Evolutionary conservation across 35 echinoderm and acorn worm species (phyloP).

Genomic region (Lytechinus variegatus): DNA sequence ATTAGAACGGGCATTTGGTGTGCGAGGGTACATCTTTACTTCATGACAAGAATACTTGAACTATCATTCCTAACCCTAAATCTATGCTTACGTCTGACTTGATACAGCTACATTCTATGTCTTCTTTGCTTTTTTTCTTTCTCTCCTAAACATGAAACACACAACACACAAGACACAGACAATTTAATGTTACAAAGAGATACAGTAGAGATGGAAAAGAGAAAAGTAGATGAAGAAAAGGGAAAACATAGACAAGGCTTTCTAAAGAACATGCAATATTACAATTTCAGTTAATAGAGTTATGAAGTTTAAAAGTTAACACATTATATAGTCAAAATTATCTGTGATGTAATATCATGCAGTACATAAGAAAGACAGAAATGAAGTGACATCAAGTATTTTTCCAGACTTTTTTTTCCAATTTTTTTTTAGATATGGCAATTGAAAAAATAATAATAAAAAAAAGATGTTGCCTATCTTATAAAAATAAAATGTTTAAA

Average conservation of each 20-base stretch:
- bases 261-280: neutral
- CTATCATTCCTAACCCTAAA: neutral
- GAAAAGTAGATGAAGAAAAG: neutral
- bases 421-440: too few species aligned
- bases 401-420: too few species aligned
- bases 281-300: neutral
- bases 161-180: constrained; percentile 14
- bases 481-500: too few species aligned
- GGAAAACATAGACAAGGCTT: neutral
- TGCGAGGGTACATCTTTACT: neutral
- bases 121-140: neutral
- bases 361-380: neutral
- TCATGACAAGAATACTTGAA: neutral
- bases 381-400: neutral
- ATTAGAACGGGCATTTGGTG: too few species aligned
- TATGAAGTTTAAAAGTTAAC: neutral
- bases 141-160: neutral
- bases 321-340: neutral
- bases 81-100: constrained; percentile 10
- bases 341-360: constrained; percentile 3
- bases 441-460: too few species aligned
- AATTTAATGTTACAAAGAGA: neutral
- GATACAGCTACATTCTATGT: neutral
- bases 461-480: too few species aligned
- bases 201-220: neutral